Evolutionary conservation across 53 echinoderm and acorn worm species (phyloP), one percentile per base, ranked within the genome.

Genomic region (Stichopus horrens): DNA sequence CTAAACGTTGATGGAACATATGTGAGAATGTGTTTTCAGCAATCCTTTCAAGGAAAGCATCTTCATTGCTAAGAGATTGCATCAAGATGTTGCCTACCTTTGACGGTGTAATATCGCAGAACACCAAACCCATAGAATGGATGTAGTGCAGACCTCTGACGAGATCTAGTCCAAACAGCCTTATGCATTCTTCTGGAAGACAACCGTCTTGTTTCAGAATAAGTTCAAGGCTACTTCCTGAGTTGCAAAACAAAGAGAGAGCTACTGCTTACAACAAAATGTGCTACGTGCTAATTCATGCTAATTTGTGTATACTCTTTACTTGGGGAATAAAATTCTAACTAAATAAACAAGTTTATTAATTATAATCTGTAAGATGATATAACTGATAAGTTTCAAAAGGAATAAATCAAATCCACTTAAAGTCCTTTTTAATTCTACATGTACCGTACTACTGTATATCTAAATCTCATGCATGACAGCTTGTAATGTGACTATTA

Each of bases 91-190:
- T 6, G 7, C 76, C 67, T 92, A 96, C 99, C 92, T 99, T 99
- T 74, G 96, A 90, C 56, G 96, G 99, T 57, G 92, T 93, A 52
- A 99, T 83, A 90, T 99, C 99, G 80, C 96, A 90, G 55, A 94
- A 98, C 11, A 98, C 88, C 73, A 98, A 93, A 21, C 99, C 99
- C 83, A 99, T 55, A 7, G 99, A 99, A 88, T 99, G 99, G 6
- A 99, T 92, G 88, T 99, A 94, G 82, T 99, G 99, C 10, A 99
- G 91, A 14, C 96, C 98, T 73, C 94, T 87, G 56, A 99, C 96
- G 11, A 99, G 71, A 67, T 99, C 99, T 5, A 99, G 73, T 53
- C 96, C 99, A 93, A 99, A 99, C 53, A 86, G 76, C 7, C 93
- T 78, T 22, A 99, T 86, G 11, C 94, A 92, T 16, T 78, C 87